phyloP scores from a whole-genome alignment of 1,140 invertebrate species.

The Brachionus sp. region DNA sequence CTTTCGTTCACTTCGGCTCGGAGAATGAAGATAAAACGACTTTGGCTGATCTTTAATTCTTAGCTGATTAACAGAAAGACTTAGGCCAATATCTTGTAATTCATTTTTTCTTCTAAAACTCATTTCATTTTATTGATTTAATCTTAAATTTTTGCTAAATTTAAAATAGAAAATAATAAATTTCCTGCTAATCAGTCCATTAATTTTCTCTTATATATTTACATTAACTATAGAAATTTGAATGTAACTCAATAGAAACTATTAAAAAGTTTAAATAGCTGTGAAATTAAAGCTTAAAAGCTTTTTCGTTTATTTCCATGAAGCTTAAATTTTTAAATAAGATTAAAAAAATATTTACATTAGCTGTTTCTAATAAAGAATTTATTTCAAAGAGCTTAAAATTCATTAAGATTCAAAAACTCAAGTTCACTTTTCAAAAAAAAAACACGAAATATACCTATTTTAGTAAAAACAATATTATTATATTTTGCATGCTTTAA shows the following conservation, averaged over 20 bases:
- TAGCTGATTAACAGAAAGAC: not conserved
- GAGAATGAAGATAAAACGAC: not conserved
- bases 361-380: not conserved
- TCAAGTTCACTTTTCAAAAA: not conserved
- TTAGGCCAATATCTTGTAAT: not conserved
- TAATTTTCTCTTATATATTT: not conserved
- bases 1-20: not conserved
- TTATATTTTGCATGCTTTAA: not conserved
- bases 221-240: not conserved
- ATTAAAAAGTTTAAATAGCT: not conserved
- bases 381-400: not conserved
- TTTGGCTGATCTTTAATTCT: not conserved
- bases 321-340: not conserved
- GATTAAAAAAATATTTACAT: not conserved
- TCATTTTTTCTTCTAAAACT: not conserved
- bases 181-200: not conserved
- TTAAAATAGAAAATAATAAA: not conserved
- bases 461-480: not conserved
- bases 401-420: not conserved
- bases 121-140: constrained; percentile 15
- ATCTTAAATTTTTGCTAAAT: not conserved
- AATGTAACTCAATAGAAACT: not conserved
- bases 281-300: not conserved
- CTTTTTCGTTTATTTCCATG: not conserved
- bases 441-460: not conserved